phyloP scores from a whole-genome alignment of 2,888 invertebrate species.

The Euzophera pinguis region DNA sequence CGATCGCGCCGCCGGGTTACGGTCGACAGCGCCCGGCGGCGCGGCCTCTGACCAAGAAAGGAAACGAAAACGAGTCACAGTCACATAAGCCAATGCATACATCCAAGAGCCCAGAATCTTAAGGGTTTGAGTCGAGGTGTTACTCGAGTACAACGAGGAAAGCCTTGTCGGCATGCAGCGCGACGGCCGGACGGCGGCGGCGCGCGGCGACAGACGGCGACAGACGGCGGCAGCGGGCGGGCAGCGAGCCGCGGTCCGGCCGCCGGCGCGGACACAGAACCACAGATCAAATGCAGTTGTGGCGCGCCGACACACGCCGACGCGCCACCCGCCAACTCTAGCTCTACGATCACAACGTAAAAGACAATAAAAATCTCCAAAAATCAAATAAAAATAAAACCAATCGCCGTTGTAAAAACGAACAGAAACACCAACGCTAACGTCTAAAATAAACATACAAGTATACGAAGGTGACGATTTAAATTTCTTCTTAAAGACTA shows the following conservation, averaged over 20 bases:
- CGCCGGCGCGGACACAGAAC: conserved; percentile 73
- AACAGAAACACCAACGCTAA: conserved; percentile 78
- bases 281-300: conserved; percentile 79
- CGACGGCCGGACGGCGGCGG: conserved; percentile 59
- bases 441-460: conserved; percentile 78
- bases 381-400: conserved; percentile 60
- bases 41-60: conserved; percentile 72
- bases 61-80: conserved; percentile 80
- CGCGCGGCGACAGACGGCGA: conserved; percentile 23
- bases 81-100: conserved; percentile 80
- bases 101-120: conserved; percentile 80
- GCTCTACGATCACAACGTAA: conserved; percentile 76
- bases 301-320: conserved; percentile 58
- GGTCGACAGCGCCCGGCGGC: conserved; percentile 56
- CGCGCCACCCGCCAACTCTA: conserved; percentile 73
- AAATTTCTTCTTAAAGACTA: conserved; percentile 82
- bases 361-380: conserved; percentile 60
- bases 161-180: conserved; percentile 76
- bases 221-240: conserved; percentile 22
- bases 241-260: conserved; percentile 35
- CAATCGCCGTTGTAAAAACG: conserved; percentile 73
- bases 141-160: conserved; percentile 72
- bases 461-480: conserved; percentile 80
- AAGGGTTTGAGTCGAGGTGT: conserved; percentile 78
- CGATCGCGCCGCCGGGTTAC: conserved; percentile 62